Conservation (phyloP, 2,113 vertebrate genomes). For the Sisor rabdophorus region DNA sequence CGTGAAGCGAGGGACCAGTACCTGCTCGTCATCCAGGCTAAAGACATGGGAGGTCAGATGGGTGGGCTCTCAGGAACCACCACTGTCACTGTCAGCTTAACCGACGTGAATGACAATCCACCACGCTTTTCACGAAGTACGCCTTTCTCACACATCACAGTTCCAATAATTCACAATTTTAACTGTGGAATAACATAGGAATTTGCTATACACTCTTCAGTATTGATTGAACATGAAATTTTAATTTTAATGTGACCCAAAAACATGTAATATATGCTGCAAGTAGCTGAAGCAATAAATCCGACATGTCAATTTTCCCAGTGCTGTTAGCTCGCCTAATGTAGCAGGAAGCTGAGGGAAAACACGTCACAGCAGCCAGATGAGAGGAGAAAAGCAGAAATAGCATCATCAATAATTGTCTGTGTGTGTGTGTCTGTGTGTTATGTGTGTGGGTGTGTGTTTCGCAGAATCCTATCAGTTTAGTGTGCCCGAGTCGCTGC, state of each 20-base stretch:
- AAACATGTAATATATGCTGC: not conserved
- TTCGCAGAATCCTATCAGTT: slow-evolving; percentile 81
- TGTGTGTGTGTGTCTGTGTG: slow-evolving; percentile 24
- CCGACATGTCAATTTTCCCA: not conserved
- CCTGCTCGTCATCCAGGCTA: slow-evolving; percentile 84
- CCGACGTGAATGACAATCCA: slow-evolving; percentile 84
- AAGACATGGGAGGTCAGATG: slow-evolving; percentile 89
- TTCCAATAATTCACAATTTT: too few relatives aligned
- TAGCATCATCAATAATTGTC: slow-evolving; percentile 39
- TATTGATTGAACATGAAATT: not conserved
- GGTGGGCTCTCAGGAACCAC: slow-evolving; percentile 85
- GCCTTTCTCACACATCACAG: slow-evolving; percentile 35
- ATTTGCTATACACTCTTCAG: too few relatives aligned
- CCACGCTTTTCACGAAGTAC: slow-evolving; percentile 81
- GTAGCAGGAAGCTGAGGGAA: slow-evolving; percentile 21
- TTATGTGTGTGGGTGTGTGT: slow-evolving; percentile 39
- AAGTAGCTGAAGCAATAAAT: not conserved
- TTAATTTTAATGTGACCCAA: not conserved
- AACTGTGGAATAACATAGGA: too few relatives aligned
- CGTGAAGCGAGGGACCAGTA: slow-evolving; percentile 86
- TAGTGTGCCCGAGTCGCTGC: slow-evolving; percentile 80
- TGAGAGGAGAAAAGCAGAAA: slow-evolving; percentile 48
- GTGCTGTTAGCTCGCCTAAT: slow-evolving; percentile 5
- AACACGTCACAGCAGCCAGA: slow-evolving; percentile 31
- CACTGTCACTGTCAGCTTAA: slow-evolving; percentile 80